phyloP scores from a whole-genome alignment of 1,140 invertebrate species.

The Zophobas atratus region DNA sequence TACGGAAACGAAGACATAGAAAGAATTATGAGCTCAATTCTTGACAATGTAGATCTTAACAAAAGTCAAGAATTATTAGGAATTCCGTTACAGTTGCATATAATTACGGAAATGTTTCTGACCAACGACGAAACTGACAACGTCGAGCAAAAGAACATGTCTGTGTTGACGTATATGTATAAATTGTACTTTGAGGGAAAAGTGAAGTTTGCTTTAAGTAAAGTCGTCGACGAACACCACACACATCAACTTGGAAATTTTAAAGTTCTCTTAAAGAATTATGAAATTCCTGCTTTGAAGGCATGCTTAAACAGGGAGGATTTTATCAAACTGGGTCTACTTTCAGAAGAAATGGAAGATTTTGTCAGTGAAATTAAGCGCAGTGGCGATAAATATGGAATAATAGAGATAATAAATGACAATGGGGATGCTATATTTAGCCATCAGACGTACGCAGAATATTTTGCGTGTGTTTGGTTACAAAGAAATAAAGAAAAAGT shows the following conservation, averaged over 20 bases:
- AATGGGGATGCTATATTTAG: not conserved
- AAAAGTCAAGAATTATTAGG: not conserved
- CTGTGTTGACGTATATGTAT: not conserved
- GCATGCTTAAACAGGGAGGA: not conserved
- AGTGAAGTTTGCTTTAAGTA: not conserved
- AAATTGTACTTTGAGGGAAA: not conserved
- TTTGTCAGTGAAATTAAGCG: not conserved
- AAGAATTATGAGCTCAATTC: not conserved
- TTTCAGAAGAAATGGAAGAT: not conserved
- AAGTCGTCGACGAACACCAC: not conserved
- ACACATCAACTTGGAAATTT: not conserved
- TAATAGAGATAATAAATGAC: not conserved
- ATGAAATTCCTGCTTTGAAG: not conserved
- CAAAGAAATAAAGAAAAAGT: not conserved
- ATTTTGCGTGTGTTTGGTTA: not conserved
- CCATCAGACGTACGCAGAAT: not conserved
- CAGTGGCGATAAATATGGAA: not conserved
- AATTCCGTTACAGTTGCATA: not conserved
- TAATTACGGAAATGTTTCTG: constrained; percentile 2
- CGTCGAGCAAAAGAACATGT: not conserved
- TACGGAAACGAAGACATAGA: not conserved
- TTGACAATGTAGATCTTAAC: not conserved
- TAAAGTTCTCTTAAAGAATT: not conserved
- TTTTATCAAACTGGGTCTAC: not conserved
- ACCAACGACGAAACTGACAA: not conserved